Evolutionary conservation across 2,888 invertebrate species (phyloP).

Genomic region (Anagyrus pseudococci): DNA sequence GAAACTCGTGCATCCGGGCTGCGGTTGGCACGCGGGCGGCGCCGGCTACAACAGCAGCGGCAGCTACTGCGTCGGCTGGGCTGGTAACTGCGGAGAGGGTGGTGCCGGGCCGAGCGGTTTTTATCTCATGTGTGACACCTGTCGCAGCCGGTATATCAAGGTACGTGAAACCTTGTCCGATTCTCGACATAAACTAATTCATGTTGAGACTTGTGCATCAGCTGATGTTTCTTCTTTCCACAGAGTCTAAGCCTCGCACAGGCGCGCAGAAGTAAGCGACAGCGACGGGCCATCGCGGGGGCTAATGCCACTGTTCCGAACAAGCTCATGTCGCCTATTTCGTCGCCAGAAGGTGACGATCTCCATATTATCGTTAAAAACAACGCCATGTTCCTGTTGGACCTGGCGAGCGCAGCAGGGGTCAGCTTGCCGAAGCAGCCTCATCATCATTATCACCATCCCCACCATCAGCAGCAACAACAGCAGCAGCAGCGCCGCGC

Average conservation of each 20-base stretch:
- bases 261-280: slow-evolving; percentile 43
- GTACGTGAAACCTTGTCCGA: slow-evolving; percentile 3
- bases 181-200: not conserved
- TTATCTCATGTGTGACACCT: slow-evolving; percentile 92
- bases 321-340: slow-evolving; percentile 55
- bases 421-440: slow-evolving; percentile 60
- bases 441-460: no score
- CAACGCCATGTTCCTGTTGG: slow-evolving; percentile 92
- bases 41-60: slow-evolving; percentile 94
- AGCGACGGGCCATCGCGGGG: slow-evolving; percentile 35
- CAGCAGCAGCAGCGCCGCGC: slow-evolving; percentile 54
- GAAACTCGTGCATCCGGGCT: slow-evolving; percentile 89
- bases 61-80: slow-evolving; percentile 86
- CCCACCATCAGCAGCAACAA: no score
- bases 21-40: slow-evolving; percentile 83
- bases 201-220: not conserved
- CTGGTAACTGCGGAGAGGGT: slow-evolving; percentile 87
- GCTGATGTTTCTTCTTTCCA: not conserved
- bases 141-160: slow-evolving; percentile 77
- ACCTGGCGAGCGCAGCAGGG: slow-evolving; percentile 80
- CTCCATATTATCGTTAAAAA: slow-evolving; percentile 82
- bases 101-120: slow-evolving; percentile 82
- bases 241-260: not conserved
- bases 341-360: slow-evolving; percentile 60
- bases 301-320: no score